phyloP scores from a whole-genome alignment of 2,888 invertebrate species.

The Metellina segmentata region DNA sequence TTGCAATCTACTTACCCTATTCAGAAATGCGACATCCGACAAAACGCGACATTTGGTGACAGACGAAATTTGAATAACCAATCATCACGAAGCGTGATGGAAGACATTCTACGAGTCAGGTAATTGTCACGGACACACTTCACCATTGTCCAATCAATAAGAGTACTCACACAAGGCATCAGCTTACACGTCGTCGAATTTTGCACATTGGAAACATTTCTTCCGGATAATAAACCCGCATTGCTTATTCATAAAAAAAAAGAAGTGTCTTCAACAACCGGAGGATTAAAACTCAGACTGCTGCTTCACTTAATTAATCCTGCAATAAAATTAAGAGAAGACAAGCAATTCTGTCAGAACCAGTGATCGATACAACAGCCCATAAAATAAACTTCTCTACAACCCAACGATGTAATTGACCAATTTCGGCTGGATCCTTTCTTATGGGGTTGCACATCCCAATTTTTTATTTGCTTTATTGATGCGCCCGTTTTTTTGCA shows the following conservation, averaged over 20 bases:
- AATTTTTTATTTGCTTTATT: slow-evolving; percentile 5
- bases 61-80: not conserved
- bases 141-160: not conserved
- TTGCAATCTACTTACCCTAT: too few species aligned
- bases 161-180: not conserved
- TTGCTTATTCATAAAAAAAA: not conserved
- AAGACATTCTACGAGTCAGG: not conserved
- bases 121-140: not conserved
- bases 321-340: slow-evolving; percentile 52
- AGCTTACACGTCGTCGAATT: not conserved
- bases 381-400: slow-evolving; percentile 57
- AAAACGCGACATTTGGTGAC: too few species aligned
- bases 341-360: slow-evolving; percentile 60
- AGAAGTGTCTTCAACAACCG: not conserved
- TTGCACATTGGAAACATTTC: not conserved
- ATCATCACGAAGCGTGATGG: not conserved
- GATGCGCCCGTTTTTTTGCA: not conserved
- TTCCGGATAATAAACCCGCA: not conserved
- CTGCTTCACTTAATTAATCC: slow-evolving; percentile 39
- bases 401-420: slow-evolving; percentile 49
- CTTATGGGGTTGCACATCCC: not conserved
- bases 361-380: slow-evolving; percentile 55
- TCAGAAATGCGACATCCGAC: too few species aligned
- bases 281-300: slow-evolving; percentile 7
- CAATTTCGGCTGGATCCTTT: slow-evolving; percentile 45